Percentiles rank a stretch among this genome's conserved stretches.
These are phyloP conservation scores for Vimba vimba DNA, from an alignment of 2,113 vertebrate genomes.

Conservation along the genomic window DNA sequence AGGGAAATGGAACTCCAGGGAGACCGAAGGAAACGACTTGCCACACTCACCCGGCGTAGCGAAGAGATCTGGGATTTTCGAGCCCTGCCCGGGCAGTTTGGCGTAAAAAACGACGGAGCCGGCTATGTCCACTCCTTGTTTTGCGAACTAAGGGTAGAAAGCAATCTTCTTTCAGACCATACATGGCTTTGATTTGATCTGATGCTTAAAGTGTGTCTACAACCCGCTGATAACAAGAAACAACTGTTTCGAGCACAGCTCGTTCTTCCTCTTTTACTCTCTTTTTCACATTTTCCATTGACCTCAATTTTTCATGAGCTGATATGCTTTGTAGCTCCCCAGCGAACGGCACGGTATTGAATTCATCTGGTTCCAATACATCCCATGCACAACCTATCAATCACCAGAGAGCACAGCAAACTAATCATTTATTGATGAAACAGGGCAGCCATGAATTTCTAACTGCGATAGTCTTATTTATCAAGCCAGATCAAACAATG, in stretches of 20 bases:
- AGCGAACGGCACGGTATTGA: slow-evolving; percentile 75
- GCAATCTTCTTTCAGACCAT: slow-evolving; percentile 37
- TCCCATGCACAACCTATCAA: slow-evolving; percentile 78
- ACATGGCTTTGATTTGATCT: slow-evolving; percentile 40
- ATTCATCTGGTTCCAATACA: slow-evolving; percentile 83
- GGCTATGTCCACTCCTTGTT: slow-evolving; percentile 63
- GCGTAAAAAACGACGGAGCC: slow-evolving; percentile 55
- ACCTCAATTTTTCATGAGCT: slow-evolving; percentile 80
- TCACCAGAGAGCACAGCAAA: slow-evolving; percentile 78
- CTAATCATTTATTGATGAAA: slow-evolving; percentile 86
- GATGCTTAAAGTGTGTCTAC: slow-evolving; percentile 35
- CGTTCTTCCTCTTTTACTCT: slow-evolving; percentile 59
- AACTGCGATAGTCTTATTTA: slow-evolving; percentile 82
- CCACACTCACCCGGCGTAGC: slow-evolving; percentile 66
- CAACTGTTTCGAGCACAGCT: slow-evolving; percentile 49
- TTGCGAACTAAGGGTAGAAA: slow-evolving; percentile 58
- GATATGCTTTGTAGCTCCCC: slow-evolving; percentile 77
- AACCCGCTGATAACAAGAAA: slow-evolving; percentile 45
- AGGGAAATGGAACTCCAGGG: slow-evolving; percentile 19
- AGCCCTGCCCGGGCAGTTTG: slow-evolving; percentile 63
- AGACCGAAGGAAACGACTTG: slow-evolving; percentile 37
- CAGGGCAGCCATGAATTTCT: slow-evolving; percentile 78
- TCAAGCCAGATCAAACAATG: slow-evolving; percentile 82
- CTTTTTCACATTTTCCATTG: slow-evolving; percentile 71
- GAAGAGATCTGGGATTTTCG: slow-evolving; percentile 63